These are phyloP conservation scores for Heteromyza rotundicornis DNA, from an alignment of 2,888 invertebrate species.

Conservation along the genomic window DNA sequence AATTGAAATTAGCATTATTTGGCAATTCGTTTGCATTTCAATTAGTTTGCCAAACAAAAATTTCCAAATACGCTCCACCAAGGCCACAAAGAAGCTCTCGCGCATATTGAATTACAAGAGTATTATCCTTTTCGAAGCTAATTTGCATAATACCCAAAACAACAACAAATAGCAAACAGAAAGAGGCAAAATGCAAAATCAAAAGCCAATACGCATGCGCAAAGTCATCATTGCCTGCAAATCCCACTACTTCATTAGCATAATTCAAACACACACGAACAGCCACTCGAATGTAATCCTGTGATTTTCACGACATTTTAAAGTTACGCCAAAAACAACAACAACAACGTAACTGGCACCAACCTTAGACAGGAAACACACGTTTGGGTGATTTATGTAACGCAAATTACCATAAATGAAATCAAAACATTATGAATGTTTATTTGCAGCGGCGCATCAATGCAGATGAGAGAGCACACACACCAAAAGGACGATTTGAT, in stretches of 20 bases:
- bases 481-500: slow-evolving; percentile 2
- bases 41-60: not conserved
- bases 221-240: not conserved
- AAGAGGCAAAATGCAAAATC: not conserved
- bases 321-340: no score
- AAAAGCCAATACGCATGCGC: slow-evolving; percentile 1
- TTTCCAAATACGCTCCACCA: not conserved
- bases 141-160: slow-evolving; percentile 17
- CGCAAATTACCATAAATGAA: slow-evolving; percentile 54
- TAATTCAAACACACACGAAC: not conserved
- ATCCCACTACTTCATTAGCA: not conserved
- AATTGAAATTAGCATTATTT: not conserved
- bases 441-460: slow-evolving; percentile 17
- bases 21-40: not conserved
- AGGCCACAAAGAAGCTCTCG: slow-evolving; percentile 8
- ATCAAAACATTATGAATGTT: slow-evolving; percentile 55
- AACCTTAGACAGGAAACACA: slow-evolving; percentile 56
- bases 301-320: not conserved
- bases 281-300: not conserved
- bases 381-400: slow-evolving; percentile 53
- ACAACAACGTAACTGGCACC: not conserved
- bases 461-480: not conserved
- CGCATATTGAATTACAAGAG: slow-evolving; percentile 19
- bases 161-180: slow-evolving; percentile 7
- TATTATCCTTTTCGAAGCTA: slow-evolving; percentile 14